Conservation (phyloP, 2,888 invertebrate species). For the Brachypalpus laphriformis region DNA sequence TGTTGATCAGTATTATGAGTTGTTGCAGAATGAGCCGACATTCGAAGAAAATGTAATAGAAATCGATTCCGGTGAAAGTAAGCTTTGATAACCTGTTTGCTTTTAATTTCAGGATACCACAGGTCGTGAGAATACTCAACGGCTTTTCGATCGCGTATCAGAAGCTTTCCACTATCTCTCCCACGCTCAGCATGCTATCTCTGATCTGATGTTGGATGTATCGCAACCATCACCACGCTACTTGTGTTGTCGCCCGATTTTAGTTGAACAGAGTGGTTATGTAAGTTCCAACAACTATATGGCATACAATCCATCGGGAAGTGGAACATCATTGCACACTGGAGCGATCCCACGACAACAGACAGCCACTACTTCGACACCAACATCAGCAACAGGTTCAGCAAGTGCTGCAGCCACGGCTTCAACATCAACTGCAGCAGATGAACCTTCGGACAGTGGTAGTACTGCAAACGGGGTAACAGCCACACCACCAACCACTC, state of each 20-base stretch:
- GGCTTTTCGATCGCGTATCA: slow-evolving; percentile 88
- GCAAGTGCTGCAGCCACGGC: slow-evolving; percentile 68
- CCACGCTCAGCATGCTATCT: slow-evolving; percentile 94
- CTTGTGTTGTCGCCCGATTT: slow-evolving; percentile 88
- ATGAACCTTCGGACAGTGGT: slow-evolving; percentile 51
- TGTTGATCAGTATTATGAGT: slow-evolving; percentile 85
- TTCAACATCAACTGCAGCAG: slow-evolving; percentile 64
- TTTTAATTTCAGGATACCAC: slow-evolving; percentile 80
- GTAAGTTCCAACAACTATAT: slow-evolving; percentile 81
- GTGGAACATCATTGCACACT: slow-evolving; percentile 53
- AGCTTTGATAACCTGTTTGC: neutral
- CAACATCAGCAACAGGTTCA: slow-evolving; percentile 73
- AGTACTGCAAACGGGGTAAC: slow-evolving; percentile 33
- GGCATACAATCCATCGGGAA: slow-evolving; percentile 66
- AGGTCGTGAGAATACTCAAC: slow-evolving; percentile 85
- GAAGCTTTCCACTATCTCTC: slow-evolving; percentile 93
- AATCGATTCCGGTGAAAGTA: slow-evolving; percentile 76
- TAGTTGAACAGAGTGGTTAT: slow-evolving; percentile 86
- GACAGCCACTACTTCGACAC: slow-evolving; percentile 67
- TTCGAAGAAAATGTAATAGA: slow-evolving; percentile 82
- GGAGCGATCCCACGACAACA: slow-evolving; percentile 70
- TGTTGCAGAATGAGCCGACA: slow-evolving; percentile 86
- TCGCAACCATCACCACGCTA: slow-evolving; percentile 87
- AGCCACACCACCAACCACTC: slow-evolving; percentile 54
- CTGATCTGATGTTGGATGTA: slow-evolving; percentile 91